Base-by-base conservation (phyloP, 2,113 vertebrate species). In the Phalacrocorax brasilianus region DNA sequence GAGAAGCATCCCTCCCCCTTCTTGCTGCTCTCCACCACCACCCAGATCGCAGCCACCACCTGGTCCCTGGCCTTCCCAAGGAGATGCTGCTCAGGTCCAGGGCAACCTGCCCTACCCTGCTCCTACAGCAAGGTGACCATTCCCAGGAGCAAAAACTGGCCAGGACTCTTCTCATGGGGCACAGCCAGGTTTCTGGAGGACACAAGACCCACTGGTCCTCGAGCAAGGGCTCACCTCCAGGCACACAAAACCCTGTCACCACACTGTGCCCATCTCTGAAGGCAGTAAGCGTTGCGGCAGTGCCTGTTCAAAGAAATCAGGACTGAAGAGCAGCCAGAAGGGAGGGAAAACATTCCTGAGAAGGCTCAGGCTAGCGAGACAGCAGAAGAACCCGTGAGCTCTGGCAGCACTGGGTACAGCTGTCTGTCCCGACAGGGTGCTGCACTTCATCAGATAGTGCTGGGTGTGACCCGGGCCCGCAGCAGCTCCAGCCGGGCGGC, bases 391-490 rank as follows among this genome's bases (percentile, higher is more conserved):
- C 50, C 21, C 1, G 1, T 11, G 44, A 40, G 50, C 74, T 67
- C 44, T 21, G 55, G 56, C 70, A 87, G 88, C 20, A 3, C 61
- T 32, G 67, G 40, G 5, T 35, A 16, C 0, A 0, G 24, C 59
- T 4, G 0, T 30, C 52, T 26, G 50, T 70, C 79, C 85, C 1
- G 0, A 5, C 2, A 2, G 44, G 45, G 33, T 47, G 74, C 90
- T 88, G 72, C 22, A 6, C 40, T 22, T 61, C 21, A 38, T 28
- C 73, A 35, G 32, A 59, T 30, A 15, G 40, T 1, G 0, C 59
- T 21, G 53, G 26, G 33, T 50, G 27, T 2, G 0, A 23, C 26
- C 13, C 3, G 66, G 14, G 33, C 77, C 66, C 14, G 2, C 32
- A n/a, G 61, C 62, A 24, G 63, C 91, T 59, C 82, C 2, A 5